Base-by-base conservation (phyloP, 2,797 vertebrate species). In the Helostoma temminkii region DNA sequence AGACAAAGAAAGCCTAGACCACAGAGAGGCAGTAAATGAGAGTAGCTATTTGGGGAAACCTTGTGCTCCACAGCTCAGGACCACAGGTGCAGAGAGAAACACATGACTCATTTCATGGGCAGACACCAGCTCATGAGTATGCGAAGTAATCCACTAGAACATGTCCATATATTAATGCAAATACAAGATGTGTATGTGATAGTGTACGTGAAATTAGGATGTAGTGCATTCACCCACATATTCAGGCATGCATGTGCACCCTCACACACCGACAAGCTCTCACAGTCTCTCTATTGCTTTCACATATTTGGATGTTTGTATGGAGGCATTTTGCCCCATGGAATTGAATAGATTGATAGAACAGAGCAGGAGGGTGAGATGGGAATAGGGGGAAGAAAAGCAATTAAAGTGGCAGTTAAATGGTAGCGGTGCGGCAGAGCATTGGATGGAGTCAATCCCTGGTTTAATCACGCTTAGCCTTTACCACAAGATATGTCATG, bases 341-440 rank as follows among this genome's bases (percentile, higher is more conserved):
- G 85, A 87, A 81, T 74, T 80, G 65, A 75, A 81, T 71, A 83
- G 83, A 91, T 90, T 90, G 87, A 89, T 85, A 75, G 78, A 83
- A 82, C 5, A 56, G 78, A 65, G 68, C 71, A 78, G 62, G 71
- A 48, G 43, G 43, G 74, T 58, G 76, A 76, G 68, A 62, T 73
- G 88, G 89, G 89, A 84, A 87, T 82, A 81, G 73, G 55, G 75
- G 80, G 55, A 72, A 87, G 71, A 85, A 91, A 92, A 88, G 89
- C 89, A 91, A 92, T 92, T 91, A 88, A 89, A 86, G 84, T 73
- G 63, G 84, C 72, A 85, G 82, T 81, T 58, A 81, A 85, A 87
- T 76, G 75, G 87, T 76, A 49, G 67, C 12, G 41, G 83, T 72
- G 83, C 76, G 85, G 59, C 65, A 19, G 80, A 88, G 85, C 79